Conservation (phyloP, 2,113 vertebrate genomes). For the Pyrgilauda ruficollis region DNA sequence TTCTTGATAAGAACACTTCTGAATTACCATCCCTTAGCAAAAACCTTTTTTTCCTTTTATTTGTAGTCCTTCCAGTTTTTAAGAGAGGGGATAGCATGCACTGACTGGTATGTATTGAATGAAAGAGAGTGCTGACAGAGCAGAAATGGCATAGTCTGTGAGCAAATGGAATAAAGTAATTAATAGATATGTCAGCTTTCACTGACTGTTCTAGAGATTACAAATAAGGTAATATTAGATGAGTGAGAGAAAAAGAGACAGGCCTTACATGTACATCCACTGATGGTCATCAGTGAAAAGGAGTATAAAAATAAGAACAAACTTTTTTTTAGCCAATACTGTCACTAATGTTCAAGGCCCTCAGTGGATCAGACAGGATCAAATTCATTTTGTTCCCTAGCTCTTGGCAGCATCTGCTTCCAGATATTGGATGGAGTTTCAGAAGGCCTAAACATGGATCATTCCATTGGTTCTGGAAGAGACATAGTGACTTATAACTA, state of each 20-base stretch:
- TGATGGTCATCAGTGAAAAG: not conserved
- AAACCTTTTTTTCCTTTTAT: not conserved
- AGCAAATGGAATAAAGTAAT: conserved; percentile 44
- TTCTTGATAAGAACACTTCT: not conserved
- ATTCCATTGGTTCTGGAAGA: not conserved
- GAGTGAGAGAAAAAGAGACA: not conserved
- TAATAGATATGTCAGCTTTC: conserved; percentile 29
- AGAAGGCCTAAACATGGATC: not conserved
- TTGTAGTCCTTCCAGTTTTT: not conserved
- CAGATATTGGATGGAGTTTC: not conserved
- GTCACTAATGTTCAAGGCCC: not conserved
- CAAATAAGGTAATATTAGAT: not conserved
- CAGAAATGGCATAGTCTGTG: not conserved
- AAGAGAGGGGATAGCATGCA: not conserved
- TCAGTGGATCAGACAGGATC: not conserved
- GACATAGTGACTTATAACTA: not conserved
- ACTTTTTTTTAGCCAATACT: not conserved
- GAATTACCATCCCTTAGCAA: not conserved
- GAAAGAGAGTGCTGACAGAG: conserved; percentile 42
- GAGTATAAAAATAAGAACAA: not conserved
- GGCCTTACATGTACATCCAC: not conserved
- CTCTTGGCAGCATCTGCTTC: not conserved
- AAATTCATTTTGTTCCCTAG: not conserved
- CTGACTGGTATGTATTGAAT: not conserved
- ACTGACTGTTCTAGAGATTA: not conserved